Percentiles rank a stretch among this genome's conserved stretches.
phyloP scores from a whole-genome alignment of 2,797 vertebrate genomes.

The Malacoctenus gilli region DNA sequence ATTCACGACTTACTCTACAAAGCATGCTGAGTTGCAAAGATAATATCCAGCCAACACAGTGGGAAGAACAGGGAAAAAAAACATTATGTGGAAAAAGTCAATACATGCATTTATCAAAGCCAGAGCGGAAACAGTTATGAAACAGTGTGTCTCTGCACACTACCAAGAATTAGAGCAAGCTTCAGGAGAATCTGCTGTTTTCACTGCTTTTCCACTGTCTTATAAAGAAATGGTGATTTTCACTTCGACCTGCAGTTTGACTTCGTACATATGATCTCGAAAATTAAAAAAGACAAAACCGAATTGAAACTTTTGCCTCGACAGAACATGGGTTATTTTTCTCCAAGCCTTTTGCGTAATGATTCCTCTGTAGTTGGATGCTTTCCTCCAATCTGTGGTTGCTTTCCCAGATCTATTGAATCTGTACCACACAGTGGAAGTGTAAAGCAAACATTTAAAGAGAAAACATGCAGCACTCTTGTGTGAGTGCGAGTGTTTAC shows the following conservation, averaged over 20 bases:
- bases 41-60: not conserved
- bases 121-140: constrained; percentile 10
- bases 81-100: not conserved
- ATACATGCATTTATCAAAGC: constrained; percentile 1
- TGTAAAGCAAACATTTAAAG: constrained; percentile 44
- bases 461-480: constrained; percentile 38
- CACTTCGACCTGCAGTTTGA: no score
- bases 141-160: constrained; percentile 6
- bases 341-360: not conserved
- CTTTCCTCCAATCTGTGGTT: not conserved
- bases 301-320: not conserved
- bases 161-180: not conserved
- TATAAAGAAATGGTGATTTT: no score
- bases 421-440: constrained; percentile 7
- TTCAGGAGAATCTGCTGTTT: not conserved
- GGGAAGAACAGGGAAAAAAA: not conserved
- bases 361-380: constrained; percentile 4
- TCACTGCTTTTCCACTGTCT: not conserved
- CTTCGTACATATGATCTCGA: no score
- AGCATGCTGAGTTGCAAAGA: not conserved
- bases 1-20: not conserved
- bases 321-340: not conserved
- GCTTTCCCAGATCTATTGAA: not conserved
- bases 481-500: constrained; percentile 49
- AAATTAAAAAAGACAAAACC: no score